Percentiles rank a stretch among this genome's conserved stretches.
phyloP scores from a whole-genome alignment of 2,797 vertebrate species.

The Gila robusta region DNA sequence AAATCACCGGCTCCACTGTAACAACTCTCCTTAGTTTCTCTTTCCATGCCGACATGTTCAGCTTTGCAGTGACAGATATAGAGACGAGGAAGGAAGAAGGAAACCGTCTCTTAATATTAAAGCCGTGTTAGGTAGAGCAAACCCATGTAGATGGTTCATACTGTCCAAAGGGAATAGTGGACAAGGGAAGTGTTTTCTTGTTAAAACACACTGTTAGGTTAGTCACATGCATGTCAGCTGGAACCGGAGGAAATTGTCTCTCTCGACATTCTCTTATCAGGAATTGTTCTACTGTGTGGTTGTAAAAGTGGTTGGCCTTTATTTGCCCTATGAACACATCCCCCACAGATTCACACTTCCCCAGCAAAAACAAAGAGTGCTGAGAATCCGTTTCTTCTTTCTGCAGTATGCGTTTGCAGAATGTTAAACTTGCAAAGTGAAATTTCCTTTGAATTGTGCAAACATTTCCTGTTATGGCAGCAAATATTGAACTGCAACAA shows the following conservation, averaged over 20 bases:
- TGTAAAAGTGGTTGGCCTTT: conserved; percentile 47
- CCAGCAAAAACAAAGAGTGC: background rate
- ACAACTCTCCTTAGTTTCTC: conserved; percentile 58
- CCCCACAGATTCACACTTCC: conserved; percentile 19
- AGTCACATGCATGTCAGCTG: conserved; percentile 60
- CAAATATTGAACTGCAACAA: background rate
- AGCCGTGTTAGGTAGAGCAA: background rate
- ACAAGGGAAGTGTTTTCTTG: background rate
- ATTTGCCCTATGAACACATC: conserved; percentile 15
- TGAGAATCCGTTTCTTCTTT: conserved; percentile 10
- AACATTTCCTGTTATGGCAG: background rate
- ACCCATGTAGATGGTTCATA: conserved; percentile 32
- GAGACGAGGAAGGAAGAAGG: background rate
- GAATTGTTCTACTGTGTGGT: conserved; percentile 18
- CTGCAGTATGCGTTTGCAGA: background rate
- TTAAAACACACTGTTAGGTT: background rate
- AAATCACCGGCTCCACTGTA: conserved; percentile 70
- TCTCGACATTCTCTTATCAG: conserved; percentile 57
- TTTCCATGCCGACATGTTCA: conserved; percentile 60
- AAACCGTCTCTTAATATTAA: conserved; percentile 1
- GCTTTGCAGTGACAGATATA: background rate
- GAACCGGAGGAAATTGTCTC: conserved; percentile 45
- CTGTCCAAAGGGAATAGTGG: conserved; percentile 11
- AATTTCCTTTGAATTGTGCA: background rate
- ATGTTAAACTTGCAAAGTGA: background rate